Conservation (phyloP, 53 echinoderm and acorn worm species). For the Henricia sp. region DNA sequence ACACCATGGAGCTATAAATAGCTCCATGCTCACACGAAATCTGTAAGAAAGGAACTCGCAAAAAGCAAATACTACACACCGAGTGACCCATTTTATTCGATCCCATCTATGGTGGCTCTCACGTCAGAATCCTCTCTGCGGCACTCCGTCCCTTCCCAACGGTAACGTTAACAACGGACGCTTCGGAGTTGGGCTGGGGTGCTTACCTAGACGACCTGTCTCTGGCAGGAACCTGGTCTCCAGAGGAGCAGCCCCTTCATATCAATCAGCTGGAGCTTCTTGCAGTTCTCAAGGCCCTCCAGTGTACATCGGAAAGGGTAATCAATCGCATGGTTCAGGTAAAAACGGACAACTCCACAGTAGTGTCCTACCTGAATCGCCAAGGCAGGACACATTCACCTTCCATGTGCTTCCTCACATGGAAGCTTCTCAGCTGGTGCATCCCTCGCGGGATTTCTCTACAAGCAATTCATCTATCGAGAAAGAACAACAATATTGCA, state of each 20-base stretch:
- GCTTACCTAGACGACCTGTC: not conserved
- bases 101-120: no score
- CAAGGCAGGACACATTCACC: conserved; percentile 46
- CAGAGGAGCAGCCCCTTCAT: not conserved
- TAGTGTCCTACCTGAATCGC: conserved; percentile 62
- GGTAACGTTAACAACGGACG: conserved; percentile 22
- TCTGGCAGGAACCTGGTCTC: not conserved
- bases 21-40: no score
- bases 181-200: conserved; percentile 29
- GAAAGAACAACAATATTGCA: not conserved
- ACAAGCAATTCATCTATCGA: not conserved
- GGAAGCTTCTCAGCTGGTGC: not conserved
- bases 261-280: conserved; percentile 28
- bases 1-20: no score
- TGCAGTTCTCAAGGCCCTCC: not conserved
- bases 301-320: not conserved
- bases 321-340: not conserved
- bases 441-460: conserved; percentile 8
- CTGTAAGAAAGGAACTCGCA: no score
- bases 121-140: no score
- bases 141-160: not conserved
- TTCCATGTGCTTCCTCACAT: conserved; percentile 10
- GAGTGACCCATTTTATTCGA: no score
- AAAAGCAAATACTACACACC: no score
- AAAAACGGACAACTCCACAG: conserved; percentile 53